Base-by-base conservation (phyloP, 2,888 invertebrate genomes). In the Philhelius pedissequus region DNA sequence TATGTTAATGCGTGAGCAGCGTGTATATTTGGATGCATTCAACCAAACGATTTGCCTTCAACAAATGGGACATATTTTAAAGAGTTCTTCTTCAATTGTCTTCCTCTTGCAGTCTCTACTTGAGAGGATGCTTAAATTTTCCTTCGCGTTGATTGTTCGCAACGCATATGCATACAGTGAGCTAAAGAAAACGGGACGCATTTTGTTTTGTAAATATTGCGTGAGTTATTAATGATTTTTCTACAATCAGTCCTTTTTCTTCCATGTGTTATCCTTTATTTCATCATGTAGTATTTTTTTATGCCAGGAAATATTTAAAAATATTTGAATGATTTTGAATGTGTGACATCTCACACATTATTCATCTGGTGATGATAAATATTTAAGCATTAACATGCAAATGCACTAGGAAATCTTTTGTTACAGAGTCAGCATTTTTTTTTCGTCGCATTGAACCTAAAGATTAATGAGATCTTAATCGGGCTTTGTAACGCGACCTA, bases 191-290 rank as follows among this genome's bases (percentile, higher is more conserved):
- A 35, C 43, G 43, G 89, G 87, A 90, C 89, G 89, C 91, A 89
- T 91, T 84, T 90, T 90, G 90, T 91, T 90, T 91, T 91, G 90
- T 91, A 90, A 90, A 90, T 91, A 90, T 91, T 91, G 90, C 90
- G 91, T 90, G 88, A 87, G 88, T 90, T 90, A 90, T 90, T 89
- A 90, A 90, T 90, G 89, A 88, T 80, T 56, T 86, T 76, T 69
- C 86, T 87, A 87, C 20, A 22, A 18, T 27, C 32, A 15, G 13
- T 62, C 32, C 58, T 60, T 45, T 30, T 58, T 74, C 27, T 40
- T 38, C 60, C 27, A 18, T 25, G 25, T 54, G 32, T 40, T 52
- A 38, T 35, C 40, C 70, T 20, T 66, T 35, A 32, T 32, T 64
- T 27, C 9, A 62, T 38, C 11, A n/a, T n/a, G n/a, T 68, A 43